Base-by-base conservation (phyloP, 2,113 vertebrate species). In the Rhea americana region DNA sequence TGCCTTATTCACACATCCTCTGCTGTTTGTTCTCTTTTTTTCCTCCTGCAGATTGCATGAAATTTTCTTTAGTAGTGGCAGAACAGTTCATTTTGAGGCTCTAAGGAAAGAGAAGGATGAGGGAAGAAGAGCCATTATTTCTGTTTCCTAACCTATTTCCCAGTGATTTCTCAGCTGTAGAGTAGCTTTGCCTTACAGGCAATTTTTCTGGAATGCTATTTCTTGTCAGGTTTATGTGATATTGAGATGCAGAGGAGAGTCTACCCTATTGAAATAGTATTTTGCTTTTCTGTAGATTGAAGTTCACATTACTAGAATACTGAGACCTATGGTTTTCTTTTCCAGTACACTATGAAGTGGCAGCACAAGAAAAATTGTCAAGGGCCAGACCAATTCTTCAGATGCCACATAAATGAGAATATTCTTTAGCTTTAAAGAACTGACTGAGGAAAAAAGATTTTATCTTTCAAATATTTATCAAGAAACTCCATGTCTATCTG, bases 171-270 rank as follows among this genome's bases (percentile, higher is more conserved):
- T 71, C 37, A 71, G 25, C 58, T 53, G 18, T 32, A 16, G 22
- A 0, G 37, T 61, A 19, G 17, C 45, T 47, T 39, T 18, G 37
- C 11, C 13, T 2, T 35, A 58, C 1, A 1, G 37, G 65, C 18
- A 5, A 26, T 22, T 77, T 82, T 68, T 58, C 65, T 37, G 70
- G 14, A n/a, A 19, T 24, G 32, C 20, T n/a, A 2, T 24, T 43
- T 28, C 26, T 13, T 19, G 3, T 45, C 66, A 18, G 22, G 11
- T 82, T 50, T n/a, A 45, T 1, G 0, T 24, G 35, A 21, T 24
- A 20, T 4, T 22, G 73, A 67, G 45, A n/a, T 37, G 59, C 9
- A 4, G 5, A 58, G 35, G 30, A 35, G 13, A 45, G 56, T 41
- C 39, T 15, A n/a, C 37, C 50, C 7, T 51, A 24, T 37, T n/a